Conservation (phyloP, 2,888 invertebrate genomes). For the Acleris literana region DNA sequence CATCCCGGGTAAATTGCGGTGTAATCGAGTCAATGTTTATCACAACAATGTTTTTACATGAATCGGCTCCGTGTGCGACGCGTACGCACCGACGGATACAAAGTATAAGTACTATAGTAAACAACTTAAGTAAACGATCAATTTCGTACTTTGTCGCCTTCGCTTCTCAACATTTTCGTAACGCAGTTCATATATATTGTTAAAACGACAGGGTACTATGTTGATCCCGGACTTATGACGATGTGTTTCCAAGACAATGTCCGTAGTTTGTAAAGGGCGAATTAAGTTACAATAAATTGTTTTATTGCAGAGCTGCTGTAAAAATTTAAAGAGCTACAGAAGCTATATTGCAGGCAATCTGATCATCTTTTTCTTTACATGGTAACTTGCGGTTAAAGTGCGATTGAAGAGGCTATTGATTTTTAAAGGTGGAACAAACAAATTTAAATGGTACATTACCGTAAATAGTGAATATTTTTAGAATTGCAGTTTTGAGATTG, state of each 20-base stretch:
- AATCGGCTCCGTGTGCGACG: slow-evolving; percentile 48
- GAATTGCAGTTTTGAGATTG: no score
- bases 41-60: slow-evolving; percentile 70
- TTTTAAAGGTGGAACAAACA: neutral
- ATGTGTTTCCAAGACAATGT: slow-evolving; percentile 54
- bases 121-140: no score
- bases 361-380: slow-evolving; percentile 26
- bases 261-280: slow-evolving; percentile 66
- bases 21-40: slow-evolving; percentile 74
- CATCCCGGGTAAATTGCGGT: slow-evolving; percentile 71
- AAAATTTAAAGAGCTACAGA: slow-evolving; percentile 52
- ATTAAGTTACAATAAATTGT: slow-evolving; percentile 70
- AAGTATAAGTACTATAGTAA: slow-evolving; percentile 50
- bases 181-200: no score
- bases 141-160: no score
- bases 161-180: no score
- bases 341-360: slow-evolving; percentile 35
- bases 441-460: neutral
- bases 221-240: no score
- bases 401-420: slow-evolving; percentile 3
- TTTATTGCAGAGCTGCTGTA: slow-evolving; percentile 67
- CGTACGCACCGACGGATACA: slow-evolving; percentile 50
- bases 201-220: no score
- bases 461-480: no score
- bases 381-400: slow-evolving; percentile 20